These are phyloP conservation scores for Itoplectis maculator DNA, from an alignment of 2,888 invertebrate genomes.

Conservation along the genomic window DNA sequence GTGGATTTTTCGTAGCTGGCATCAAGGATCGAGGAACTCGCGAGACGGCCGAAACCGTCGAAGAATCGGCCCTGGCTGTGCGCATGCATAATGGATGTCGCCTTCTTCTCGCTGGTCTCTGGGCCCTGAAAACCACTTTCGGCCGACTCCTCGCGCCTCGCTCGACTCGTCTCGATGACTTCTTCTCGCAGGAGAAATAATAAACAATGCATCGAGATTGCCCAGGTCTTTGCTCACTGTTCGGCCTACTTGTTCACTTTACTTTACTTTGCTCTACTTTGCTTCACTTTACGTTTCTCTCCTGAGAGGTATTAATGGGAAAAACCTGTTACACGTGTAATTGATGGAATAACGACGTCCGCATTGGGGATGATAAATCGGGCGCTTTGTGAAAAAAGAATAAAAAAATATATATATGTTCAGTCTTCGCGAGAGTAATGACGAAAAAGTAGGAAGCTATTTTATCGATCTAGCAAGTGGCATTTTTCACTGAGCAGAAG, in stretches of 20 bases:
- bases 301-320: not conserved
- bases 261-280: not conserved
- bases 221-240: too few species aligned
- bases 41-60: conserved; percentile 23
- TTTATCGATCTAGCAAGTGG: not conserved
- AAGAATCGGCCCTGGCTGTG: conserved; percentile 73
- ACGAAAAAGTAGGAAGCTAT: not conserved
- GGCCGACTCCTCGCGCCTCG: conserved; percentile 39
- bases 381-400: too few species aligned
- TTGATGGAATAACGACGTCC: not conserved
- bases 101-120: conserved; percentile 38
- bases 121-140: conserved; percentile 30
- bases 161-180: conserved; percentile 24
- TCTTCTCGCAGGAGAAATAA: conserved; percentile 16
- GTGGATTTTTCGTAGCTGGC: conserved; percentile 4
- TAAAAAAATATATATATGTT: too few species aligned
- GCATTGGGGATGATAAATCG: not conserved
- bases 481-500: not conserved
- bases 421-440: too few species aligned
- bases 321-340: not conserved
- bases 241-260: not conserved
- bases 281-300: not conserved
- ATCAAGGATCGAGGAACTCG: conserved; percentile 24
- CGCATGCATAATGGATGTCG: conserved; percentile 77
- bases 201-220: conserved; percentile 10